Conservation (phyloP, 1,140 invertebrate genomes). For the Caenorhabditis remanei region DNA sequence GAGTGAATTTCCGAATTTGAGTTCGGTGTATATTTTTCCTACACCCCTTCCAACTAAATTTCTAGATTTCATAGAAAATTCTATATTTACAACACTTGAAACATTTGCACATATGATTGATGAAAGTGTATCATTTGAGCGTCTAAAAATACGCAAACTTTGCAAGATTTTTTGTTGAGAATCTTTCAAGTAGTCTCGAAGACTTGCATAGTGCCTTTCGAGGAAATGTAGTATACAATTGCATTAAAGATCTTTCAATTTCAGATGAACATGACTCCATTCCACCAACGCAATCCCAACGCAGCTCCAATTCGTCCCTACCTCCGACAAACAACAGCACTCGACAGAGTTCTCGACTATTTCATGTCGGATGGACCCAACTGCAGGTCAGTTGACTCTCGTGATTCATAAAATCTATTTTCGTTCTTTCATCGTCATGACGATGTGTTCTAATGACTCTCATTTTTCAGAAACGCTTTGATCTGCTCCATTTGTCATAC, state of each 20-base stretch:
- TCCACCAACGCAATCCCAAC: conserved; percentile 6
- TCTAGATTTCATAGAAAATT: no score
- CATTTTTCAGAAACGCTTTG: conserved; percentile 80
- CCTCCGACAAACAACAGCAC: conserved; percentile 24
- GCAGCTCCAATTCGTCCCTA: conserved; percentile 43
- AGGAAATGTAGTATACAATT: no score
- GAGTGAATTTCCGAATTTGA: neutral
- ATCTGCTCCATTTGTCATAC: conserved; percentile 90
- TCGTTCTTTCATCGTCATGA: neutral
- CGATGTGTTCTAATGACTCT: neutral
- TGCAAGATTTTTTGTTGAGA: no score
- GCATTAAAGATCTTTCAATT: neutral
- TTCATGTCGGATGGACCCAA: conserved; percentile 45
- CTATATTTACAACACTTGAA: no score
- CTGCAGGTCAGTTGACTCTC: conserved; percentile 10
- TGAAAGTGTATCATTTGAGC: no score
- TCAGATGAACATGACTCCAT: conserved; percentile 40
- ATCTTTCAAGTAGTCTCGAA: no score
- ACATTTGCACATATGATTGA: no score
- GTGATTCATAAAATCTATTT: neutral
- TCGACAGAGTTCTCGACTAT: conserved; percentile 29
- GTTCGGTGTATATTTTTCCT: no score
- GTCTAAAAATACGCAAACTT: no score
- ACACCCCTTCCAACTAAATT: no score
- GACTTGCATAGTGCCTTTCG: no score